Conservation (phyloP, 2,888 invertebrate genomes). For the Xylota sylvarum region DNA sequence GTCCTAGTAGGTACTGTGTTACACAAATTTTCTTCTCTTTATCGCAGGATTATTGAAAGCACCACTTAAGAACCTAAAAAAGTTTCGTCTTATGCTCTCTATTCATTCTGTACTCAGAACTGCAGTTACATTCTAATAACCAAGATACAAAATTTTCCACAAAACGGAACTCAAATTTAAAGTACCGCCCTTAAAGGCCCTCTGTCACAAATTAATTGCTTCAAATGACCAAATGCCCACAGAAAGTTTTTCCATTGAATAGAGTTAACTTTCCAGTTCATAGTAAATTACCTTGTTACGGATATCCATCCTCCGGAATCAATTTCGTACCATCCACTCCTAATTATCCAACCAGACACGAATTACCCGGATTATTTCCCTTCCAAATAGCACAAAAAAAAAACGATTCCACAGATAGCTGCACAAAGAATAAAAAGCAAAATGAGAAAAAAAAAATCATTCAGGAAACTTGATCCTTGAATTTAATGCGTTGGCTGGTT, state of each 20-base stretch:
- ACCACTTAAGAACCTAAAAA: too few relatives aligned
- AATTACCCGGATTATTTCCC: constrained; percentile 64
- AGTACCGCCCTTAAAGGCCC: neutral
- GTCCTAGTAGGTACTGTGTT: too few relatives aligned
- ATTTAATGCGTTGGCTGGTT: constrained; percentile 50
- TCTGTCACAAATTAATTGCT: constrained; percentile 40
- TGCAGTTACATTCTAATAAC: neutral
- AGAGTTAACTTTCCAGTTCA: constrained; percentile 46
- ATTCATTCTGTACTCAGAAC: too few relatives aligned
- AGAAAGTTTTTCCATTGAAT: constrained; percentile 10
- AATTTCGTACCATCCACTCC: constrained; percentile 48
- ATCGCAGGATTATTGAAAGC: too few relatives aligned
- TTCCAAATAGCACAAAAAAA: constrained; percentile 20
- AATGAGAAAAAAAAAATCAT: constrained; percentile 36
- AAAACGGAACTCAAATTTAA: neutral
- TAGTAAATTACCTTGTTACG: constrained; percentile 63
- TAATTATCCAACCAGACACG: constrained; percentile 74
- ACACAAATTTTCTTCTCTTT: too few relatives aligned
- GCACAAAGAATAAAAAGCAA: constrained; percentile 23
- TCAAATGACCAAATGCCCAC: constrained; percentile 35
- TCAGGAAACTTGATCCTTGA: constrained; percentile 74
- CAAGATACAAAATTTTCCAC: neutral
- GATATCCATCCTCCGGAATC: constrained; percentile 41
- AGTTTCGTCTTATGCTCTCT: too few relatives aligned
- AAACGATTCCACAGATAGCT: constrained; percentile 11